Percentiles rank a stretch among this genome's conserved stretches.
Evolutionary conservation across 2,888 invertebrate species (phyloP).

Genomic region (Autographa gamma): DNA sequence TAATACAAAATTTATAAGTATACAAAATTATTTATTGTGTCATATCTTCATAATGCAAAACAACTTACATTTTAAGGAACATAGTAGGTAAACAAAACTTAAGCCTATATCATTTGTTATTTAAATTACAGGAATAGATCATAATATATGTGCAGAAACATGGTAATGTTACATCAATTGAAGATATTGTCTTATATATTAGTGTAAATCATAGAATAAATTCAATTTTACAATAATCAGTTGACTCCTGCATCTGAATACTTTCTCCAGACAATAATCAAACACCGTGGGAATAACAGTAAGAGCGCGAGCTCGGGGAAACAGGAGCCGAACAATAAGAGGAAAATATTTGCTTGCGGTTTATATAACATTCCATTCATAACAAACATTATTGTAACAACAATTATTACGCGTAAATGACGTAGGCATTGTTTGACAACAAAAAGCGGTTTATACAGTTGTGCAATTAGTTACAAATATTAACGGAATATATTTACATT

Average conservation of each 20-base stretch:
- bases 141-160: no score
- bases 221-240: not conserved
- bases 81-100: no score
- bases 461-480: not conserved
- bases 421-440: constrained; percentile 6
- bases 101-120: no score
- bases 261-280: constrained; percentile 9
- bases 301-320: constrained; percentile 1
- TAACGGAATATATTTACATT: not conserved
- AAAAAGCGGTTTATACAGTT: not conserved
- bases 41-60: not conserved
- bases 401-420: not conserved
- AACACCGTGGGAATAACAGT: constrained; percentile 19
- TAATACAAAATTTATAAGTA: not conserved
- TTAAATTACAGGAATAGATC: not conserved
- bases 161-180: no score
- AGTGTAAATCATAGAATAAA: no score
- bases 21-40: not conserved
- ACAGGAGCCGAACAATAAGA: constrained; percentile 5
- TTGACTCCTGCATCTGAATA: no score
- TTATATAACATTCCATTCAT: constrained; percentile 24
- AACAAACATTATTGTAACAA: not conserved
- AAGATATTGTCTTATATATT: no score
- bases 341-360: constrained; percentile 8
- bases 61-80: no score